Evolutionary conservation across 2,888 invertebrate genomes (phyloP).

Genomic region (Harmothoe impar): DNA sequence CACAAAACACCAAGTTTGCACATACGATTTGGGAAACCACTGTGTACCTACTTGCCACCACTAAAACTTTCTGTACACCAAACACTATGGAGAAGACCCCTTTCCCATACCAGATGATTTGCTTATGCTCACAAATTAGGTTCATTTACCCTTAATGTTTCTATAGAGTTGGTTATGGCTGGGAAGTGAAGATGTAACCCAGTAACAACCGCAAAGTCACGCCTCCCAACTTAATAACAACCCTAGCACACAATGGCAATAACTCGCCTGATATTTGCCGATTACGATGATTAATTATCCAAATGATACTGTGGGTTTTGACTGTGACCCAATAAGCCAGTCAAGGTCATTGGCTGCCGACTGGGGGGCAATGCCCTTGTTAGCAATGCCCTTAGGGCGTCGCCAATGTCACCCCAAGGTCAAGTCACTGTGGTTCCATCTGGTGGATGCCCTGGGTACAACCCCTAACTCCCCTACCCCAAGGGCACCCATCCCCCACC

Average conservation of each 20-base stretch:
- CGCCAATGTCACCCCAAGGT: conserved; percentile 24
- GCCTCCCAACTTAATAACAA: no score
- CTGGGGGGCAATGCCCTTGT: neutral
- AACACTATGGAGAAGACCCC: no score
- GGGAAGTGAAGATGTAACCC: no score
- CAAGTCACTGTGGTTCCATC: conserved; percentile 14
- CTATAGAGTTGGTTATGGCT: neutral
- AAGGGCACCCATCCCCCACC: neutral
- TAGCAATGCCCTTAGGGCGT: conserved; percentile 14
- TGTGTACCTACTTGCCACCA: no score
- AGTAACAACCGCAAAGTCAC: no score
- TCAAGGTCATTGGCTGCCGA: neutral
- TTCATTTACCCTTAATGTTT: neutral
- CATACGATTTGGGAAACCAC: no score
- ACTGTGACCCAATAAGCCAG: conserved; percentile 17
- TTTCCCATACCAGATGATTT: neutral
- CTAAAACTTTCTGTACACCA: no score
- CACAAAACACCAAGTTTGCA: no score
- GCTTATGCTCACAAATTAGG: conserved; percentile 13
- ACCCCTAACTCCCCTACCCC: neutral
- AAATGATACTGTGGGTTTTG: neutral
- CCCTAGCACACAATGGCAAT: neutral
- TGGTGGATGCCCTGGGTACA: conserved; percentile 7
- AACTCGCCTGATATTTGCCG: neutral
- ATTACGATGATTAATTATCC: conserved; percentile 2